Percentiles rank a stretch among this genome's conserved stretches.
Evolutionary conservation across 2,888 invertebrate genomes (phyloP).

Genomic region (Liopterus haemorrhoidalis): DNA sequence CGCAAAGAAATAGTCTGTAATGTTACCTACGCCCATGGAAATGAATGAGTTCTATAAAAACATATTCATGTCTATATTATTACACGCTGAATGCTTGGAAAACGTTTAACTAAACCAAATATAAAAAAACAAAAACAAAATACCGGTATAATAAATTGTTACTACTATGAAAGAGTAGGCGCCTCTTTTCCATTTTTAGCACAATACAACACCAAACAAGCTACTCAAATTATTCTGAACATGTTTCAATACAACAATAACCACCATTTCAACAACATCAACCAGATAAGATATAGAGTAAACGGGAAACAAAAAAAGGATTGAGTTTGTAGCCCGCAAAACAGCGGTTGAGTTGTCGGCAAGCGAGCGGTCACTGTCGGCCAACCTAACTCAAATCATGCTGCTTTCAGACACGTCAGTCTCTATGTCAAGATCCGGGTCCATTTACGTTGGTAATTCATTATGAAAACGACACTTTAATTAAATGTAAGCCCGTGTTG

Average conservation of each 20-base stretch:
- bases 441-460: slow-evolving; percentile 16
- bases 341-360: slow-evolving; percentile 6
- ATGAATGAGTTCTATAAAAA: too few relatives aligned
- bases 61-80: too few relatives aligned
- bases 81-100: too few relatives aligned
- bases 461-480: slow-evolving; percentile 22
- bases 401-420: too few relatives aligned
- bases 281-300: too few relatives aligned
- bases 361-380: slow-evolving; percentile 18
- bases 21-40: too few relatives aligned
- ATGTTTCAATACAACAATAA: neutral
- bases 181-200: too few relatives aligned
- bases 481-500: slow-evolving; percentile 17
- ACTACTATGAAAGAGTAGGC: too few relatives aligned
- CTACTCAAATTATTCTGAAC: neutral
- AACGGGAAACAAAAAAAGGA: too few relatives aligned
- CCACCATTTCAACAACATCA: neutral
- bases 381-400: slow-evolving; percentile 9
- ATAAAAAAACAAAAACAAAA: neutral
- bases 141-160: neutral
- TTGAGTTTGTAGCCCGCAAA: slow-evolving; percentile 4
- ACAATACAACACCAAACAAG: neutral
- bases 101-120: too few relatives aligned
- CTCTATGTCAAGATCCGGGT: slow-evolving; percentile 6
- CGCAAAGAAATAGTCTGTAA: too few relatives aligned